Evolutionary conservation across 2,113 vertebrate genomes (phyloP).

Genomic region (Pachypanchax playfairii): DNA sequence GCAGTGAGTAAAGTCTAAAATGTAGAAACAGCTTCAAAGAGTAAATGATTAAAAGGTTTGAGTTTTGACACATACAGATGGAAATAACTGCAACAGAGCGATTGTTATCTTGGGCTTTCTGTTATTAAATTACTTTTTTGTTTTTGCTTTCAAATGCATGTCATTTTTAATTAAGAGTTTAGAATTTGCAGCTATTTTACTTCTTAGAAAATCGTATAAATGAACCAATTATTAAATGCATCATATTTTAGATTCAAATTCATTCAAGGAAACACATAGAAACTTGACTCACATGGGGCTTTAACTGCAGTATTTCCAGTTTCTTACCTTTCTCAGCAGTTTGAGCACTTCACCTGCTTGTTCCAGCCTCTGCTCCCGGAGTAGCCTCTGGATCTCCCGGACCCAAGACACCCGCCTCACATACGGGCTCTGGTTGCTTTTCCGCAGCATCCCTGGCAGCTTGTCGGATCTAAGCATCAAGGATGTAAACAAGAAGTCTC

Average conservation of each 20-base stretch:
- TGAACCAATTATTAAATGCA: neutral
- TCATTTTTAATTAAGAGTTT: neutral
- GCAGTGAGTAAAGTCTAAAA: neutral
- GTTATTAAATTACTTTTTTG: no score
- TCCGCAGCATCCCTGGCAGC: slow-evolving; percentile 80
- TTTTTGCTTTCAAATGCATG: neutral
- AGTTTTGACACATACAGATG: neutral
- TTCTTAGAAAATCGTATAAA: neutral
- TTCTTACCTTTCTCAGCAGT: slow-evolving; percentile 84
- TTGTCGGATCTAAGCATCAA: slow-evolving; percentile 80
- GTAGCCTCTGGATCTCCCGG: slow-evolving; percentile 81
- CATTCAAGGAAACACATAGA: no score
- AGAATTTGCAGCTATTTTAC: no score
- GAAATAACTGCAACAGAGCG: neutral
- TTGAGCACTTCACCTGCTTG: slow-evolving; percentile 82
- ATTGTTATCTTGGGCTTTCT: no score
- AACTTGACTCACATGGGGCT: no score
- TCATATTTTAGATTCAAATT: no score
- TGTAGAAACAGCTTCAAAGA: slow-evolving; percentile 6
- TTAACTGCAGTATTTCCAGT: no score
- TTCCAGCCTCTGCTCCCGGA: slow-evolving; percentile 79
- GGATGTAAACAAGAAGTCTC: slow-evolving; percentile 78
- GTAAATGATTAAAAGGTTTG: slow-evolving; percentile 19
- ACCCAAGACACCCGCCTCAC: slow-evolving; percentile 80
- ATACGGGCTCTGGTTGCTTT: slow-evolving; percentile 82